A percentile compares a stretch with the other conserved stretches of the same genome.
Evolutionary conservation across 2,888 invertebrate species (phyloP).

Genomic region (Ariolimax columbianus): DNA sequence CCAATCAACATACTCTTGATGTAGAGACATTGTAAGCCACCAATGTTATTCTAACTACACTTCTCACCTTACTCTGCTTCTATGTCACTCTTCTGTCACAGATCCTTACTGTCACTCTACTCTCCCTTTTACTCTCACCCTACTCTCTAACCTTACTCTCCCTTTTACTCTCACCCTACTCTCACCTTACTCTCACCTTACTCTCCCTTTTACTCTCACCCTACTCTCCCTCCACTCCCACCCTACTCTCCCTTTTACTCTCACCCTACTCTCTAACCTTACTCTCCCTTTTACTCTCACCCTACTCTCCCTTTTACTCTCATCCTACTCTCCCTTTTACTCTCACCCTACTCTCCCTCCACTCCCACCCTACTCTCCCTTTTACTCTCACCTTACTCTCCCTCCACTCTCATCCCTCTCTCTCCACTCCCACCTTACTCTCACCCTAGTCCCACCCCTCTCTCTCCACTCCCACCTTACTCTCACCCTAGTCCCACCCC

Average conservation of each 20-base stretch:
- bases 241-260: background rate
- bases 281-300: background rate
- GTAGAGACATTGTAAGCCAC: no score
- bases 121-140: background rate
- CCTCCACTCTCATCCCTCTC: background rate
- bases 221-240: background rate
- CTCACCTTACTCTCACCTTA: background rate
- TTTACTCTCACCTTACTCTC: background rate
- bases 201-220: background rate
- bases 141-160: background rate
- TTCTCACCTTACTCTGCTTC: background rate
- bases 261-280: background rate
- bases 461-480: background rate
- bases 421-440: background rate
- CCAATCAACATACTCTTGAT: no score
- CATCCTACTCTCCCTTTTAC: background rate
- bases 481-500: no score
- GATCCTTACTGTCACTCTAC: background rate
- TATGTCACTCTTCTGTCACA: background rate
- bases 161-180: background rate
- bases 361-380: no score
- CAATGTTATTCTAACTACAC: no score
- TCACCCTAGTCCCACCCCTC: background rate
- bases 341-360: background rate
- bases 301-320: background rate